phyloP scores from a whole-genome alignment of 2,888 invertebrate genomes.

The Graphium colonna region DNA sequence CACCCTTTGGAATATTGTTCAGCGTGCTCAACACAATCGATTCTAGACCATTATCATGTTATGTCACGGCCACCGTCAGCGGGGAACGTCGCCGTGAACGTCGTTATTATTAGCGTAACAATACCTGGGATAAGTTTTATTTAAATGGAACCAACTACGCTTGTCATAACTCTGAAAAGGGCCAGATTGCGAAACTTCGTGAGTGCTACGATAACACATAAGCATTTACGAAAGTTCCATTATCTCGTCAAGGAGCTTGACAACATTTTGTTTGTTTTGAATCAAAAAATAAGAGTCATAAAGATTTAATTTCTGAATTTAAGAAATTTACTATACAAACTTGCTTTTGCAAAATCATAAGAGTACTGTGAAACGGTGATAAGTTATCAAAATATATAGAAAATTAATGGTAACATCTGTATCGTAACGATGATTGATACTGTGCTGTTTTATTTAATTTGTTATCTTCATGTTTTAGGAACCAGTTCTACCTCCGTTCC shows the following conservation, averaged over 20 bases:
- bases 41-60: constrained; percentile 37
- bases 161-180: neutral
- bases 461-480: constrained; percentile 42
- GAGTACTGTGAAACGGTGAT: no score
- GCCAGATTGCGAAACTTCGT: neutral
- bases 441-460: neutral
- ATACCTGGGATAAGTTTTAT: constrained; percentile 13
- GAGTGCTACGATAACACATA: neutral
- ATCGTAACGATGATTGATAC: neutral
- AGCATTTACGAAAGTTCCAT: neutral
- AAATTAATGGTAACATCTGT: neutral
- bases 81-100: constrained; percentile 15
- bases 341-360: no score
- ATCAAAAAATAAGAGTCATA: no score
- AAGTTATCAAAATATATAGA: neutral
- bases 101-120: constrained; percentile 17
- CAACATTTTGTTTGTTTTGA: no score
- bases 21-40: constrained; percentile 39
- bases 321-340: no score
- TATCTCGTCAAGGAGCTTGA: neutral
- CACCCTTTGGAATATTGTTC: constrained; percentile 16
- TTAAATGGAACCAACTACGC: constrained; percentile 10
- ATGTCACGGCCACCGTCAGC: constrained; percentile 37
- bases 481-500: constrained; percentile 90
- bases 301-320: no score